Evolutionary conservation across 2,797 vertebrate species (phyloP).

Genomic region (Parambassis ranga): DNA sequence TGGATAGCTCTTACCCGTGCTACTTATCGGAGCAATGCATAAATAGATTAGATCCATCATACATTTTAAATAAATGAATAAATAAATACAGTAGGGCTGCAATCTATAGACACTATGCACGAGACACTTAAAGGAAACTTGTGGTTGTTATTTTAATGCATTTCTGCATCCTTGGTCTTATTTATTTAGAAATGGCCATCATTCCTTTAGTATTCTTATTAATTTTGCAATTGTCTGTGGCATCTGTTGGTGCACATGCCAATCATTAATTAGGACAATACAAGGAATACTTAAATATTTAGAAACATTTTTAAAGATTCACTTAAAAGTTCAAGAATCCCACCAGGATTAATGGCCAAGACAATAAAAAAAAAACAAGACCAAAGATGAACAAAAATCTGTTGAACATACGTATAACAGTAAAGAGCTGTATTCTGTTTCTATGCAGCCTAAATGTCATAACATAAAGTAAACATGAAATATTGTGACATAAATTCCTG

Average conservation of each 20-base stretch:
- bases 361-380: slow-evolving; percentile 12
- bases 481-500: slow-evolving; percentile 7
- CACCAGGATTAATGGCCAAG: not conserved
- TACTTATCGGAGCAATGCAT: slow-evolving; percentile 26
- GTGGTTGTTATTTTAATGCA: not conserved
- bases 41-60: slow-evolving; percentile 16
- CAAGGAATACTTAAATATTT: too few relatives aligned
- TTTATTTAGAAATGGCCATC: not conserved
- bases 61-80: slow-evolving; percentile 15
- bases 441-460: slow-evolving; percentile 5
- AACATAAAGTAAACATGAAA: slow-evolving; percentile 4
- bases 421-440: not conserved
- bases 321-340: too few relatives aligned
- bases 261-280: too few relatives aligned
- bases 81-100: slow-evolving; percentile 12
- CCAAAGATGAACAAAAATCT: not conserved
- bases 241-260: too few relatives aligned
- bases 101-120: slow-evolving; percentile 23
- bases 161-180: not conserved
- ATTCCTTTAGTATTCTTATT: not conserved
- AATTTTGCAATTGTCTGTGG: not conserved
- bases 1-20: not conserved
- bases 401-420: not conserved
- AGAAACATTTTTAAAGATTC: too few relatives aligned
- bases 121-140: slow-evolving; percentile 10